Evolutionary conservation across 2,113 vertebrate genomes (phyloP).

Genomic region (Ibidorhyncha struthersii): DNA sequence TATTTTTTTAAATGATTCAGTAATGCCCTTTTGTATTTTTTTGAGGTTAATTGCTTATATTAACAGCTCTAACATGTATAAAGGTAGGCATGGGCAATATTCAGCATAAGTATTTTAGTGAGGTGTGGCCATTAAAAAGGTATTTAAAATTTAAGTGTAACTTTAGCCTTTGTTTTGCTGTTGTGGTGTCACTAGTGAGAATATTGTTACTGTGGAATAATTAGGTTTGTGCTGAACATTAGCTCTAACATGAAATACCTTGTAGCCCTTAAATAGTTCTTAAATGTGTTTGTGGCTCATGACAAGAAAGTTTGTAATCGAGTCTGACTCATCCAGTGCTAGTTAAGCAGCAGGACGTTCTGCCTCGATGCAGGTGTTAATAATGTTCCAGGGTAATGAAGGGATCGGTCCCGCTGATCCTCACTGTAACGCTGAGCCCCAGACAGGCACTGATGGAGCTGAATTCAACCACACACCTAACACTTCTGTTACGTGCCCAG

Average conservation of each 20-base stretch:
- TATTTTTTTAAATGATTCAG: conserved; percentile 34
- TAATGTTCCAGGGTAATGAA: neutral
- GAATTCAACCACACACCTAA: neutral
- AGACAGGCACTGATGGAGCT: neutral
- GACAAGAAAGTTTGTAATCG: neutral
- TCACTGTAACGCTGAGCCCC: neutral
- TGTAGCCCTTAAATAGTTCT: neutral
- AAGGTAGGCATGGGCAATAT: neutral
- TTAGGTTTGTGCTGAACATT: neutral
- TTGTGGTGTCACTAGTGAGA: neutral
- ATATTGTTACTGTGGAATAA: neutral
- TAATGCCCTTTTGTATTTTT: conserved; percentile 16
- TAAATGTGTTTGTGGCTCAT: neutral
- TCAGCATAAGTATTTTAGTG: neutral
- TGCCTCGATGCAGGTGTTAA: neutral
- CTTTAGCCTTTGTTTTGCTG: neutral
- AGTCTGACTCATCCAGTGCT: neutral
- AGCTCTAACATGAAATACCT: neutral
- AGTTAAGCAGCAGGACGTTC: neutral
- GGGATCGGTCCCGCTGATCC: neutral
- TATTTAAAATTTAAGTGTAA: neutral
- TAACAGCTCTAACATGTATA: neutral
- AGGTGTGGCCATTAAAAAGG: neutral
- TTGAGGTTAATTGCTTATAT: neutral
- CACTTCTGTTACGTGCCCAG: neutral